Base-by-base conservation (phyloP, 2,888 invertebrate species). In the Toxonevra muliebris region DNA sequence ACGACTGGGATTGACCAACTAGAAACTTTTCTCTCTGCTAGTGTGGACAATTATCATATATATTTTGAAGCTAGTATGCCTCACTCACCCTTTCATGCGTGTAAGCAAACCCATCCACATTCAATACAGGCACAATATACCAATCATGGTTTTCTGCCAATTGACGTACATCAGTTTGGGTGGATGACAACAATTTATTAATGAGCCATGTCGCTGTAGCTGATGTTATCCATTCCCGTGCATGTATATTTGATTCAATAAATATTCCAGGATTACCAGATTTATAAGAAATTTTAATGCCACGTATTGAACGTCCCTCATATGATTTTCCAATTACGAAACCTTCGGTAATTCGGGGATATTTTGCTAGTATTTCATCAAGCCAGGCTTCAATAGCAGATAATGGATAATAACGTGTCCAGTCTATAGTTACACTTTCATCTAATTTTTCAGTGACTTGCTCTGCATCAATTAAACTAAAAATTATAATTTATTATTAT, bases 211-310 rank as follows among this genome's bases (percentile, higher is more conserved):
- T 89, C 0, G 89, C 89, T 0, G 90, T 89, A 0, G 92, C 91
- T 0, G 91, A 90, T 0, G 91, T 88, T 40, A 92, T 91, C 92
- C 92, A 92, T 84, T 93, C 92, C 53, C 92, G 86, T 0, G 90
- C 86, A 76, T 90, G 90, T 50, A 90, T 88, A 61, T 90, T 90
- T 50, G 88, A 88, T 85, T 91, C 91, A 13, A 91, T 86, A 82
- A 91, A 90, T 12, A 89, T 88, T 17, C 87, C 87, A 68, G 88
- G 86, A 81, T 89, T 85, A 73, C 87, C 82, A 0, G 76, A 1
- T 8, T 79, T 81, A 48, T 78, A 78, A 0, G 85, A 84, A 17
- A 88, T 83, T 74, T 86, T 87, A 0, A 89, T 87, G 45, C 90
- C 91, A 62, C 87, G 87, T 50, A 91, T 88, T 0, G 84, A 78